phyloP scores from a whole-genome alignment of 2,888 invertebrate species.

The Philonicus albiceps region DNA sequence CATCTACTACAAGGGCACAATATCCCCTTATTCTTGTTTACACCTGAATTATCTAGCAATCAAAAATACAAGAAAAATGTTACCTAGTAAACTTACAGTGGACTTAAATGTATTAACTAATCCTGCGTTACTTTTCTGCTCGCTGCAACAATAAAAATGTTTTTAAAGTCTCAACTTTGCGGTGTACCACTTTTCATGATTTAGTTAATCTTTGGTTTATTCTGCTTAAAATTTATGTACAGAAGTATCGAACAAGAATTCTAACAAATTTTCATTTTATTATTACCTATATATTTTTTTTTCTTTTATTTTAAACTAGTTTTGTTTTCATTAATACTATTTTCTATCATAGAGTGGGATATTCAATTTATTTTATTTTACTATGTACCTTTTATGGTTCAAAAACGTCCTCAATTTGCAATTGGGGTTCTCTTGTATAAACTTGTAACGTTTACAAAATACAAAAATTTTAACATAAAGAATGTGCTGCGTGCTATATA shows the following conservation, averaged over 20 bases:
- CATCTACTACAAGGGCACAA: neutral
- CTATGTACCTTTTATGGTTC: neutral
- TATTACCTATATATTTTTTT: neutral
- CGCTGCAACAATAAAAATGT: neutral
- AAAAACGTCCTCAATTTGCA: neutral
- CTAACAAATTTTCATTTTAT: neutral
- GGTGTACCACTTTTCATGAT: neutral
- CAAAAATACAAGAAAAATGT: neutral
- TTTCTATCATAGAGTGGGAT: neutral
- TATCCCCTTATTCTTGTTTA: neutral
- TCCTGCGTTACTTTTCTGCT: neutral
- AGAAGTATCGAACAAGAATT: neutral
- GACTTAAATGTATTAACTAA: neutral
- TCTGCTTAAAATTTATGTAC: neutral
- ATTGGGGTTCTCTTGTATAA: neutral
- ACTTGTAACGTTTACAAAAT: neutral
- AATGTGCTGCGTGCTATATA: neutral
- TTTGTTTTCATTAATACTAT: neutral
- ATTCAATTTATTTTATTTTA: neutral
- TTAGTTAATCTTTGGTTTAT: neutral
- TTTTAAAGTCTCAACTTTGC: neutral
- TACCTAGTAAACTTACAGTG: neutral
- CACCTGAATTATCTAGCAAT: neutral
- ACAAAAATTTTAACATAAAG: neutral
- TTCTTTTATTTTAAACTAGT: neutral